phyloP scores from a whole-genome alignment of 2,797 vertebrate genomes.

The Bradypus variegatus region DNA sequence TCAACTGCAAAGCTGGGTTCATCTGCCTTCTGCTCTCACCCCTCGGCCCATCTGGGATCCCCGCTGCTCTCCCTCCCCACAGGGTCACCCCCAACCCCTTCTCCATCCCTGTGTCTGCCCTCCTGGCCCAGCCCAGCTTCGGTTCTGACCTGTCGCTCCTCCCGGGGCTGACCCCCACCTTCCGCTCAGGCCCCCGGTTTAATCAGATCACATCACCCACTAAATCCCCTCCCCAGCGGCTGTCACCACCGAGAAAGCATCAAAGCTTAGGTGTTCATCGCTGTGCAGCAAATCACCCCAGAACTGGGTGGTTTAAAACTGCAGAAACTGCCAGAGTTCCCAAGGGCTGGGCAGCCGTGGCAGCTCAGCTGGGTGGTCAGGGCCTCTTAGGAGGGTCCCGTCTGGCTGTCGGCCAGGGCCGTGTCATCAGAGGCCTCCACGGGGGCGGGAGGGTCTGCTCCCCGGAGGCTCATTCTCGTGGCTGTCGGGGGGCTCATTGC shows the following conservation, averaged over 20 bases:
- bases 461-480: neutral
- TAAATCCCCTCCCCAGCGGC: neutral
- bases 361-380: rapidly evolving
- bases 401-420: rapidly evolving
- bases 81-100: neutral
- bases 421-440: neutral
- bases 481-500: neutral
- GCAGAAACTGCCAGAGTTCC: rapidly evolving
- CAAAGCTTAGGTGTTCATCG: rapidly evolving
- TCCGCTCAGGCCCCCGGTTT: no score
- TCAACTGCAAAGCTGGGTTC: no score
- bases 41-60: neutral
- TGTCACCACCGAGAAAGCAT: neutral
- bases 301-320: rapidly evolving
- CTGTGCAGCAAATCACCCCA: neutral
- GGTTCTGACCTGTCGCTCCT: neutral
- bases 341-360: rapidly evolving
- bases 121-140: neutral
- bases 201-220: neutral
- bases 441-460: neutral
- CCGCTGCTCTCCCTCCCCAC: neutral
- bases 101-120: no score
- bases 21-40: no score
- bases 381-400: rapidly evolving
- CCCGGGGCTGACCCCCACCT: neutral